Base-by-base conservation (phyloP, 1,140 invertebrate species). In the Diabrotica undecimpunctata region DNA sequence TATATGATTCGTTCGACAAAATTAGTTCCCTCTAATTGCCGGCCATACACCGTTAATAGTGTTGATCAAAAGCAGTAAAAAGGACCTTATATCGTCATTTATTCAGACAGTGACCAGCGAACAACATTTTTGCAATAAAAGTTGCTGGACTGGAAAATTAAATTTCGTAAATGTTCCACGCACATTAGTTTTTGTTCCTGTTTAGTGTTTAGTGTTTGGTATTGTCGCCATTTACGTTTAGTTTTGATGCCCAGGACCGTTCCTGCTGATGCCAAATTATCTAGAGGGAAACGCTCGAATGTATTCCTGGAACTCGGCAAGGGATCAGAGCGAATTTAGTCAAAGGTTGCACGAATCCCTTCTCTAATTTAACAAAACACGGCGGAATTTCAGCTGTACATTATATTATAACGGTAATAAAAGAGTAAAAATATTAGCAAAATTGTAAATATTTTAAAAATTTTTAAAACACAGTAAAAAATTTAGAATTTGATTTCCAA, bases 91-190 rank as follows among this genome's bases (percentile, higher is more conserved):
- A 72, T 72, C 67, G 71, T 61, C 69, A 67, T 72, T 72, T 67
- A 70, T 73, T 68, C 60, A 68, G 65, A 61, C 62, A 61, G 65
- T 70, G 72, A 69, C 72, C 71, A 63, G 68, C 66, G 70, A 62
- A 67, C 68, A 71, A 70, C 70, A 76, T 75, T 75, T 77, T 77
- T 75, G 69, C 74, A 69, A 75, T 77, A 75, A 77, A 77, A 77
- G 62, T 69, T 72, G 67, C 69, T 75, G 64, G 65, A 72, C 72
- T 74, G 73, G 74, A 75, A 77, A 77, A 77, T 77, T 75, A 75
- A 76, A 75, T 77, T 75, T 73, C 65, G 73, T 69, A 68, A 77
- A 75, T 75, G 73, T 74, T 70, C 66, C 73, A 76, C 72, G 74
- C 75, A 75, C 73, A 75, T 75, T 75, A 74, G 74, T 75, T 76